phyloP scores from a whole-genome alignment of 2,113 vertebrate species.

The Sula dactylatra region DNA sequence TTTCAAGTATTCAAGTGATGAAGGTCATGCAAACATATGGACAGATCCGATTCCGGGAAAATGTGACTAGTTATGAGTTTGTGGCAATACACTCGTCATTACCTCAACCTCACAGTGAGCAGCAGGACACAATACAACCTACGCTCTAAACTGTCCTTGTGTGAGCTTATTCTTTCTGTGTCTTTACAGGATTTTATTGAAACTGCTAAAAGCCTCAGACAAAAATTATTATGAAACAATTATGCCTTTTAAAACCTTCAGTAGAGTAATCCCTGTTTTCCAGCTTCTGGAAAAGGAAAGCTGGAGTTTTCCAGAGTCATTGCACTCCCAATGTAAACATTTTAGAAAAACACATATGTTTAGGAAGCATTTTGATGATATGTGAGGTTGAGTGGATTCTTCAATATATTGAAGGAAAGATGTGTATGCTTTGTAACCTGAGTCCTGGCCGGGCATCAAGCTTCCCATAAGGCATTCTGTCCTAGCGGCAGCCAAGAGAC shows the following conservation, averaged over 20 bases:
- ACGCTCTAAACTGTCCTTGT: neutral
- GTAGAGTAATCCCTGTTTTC: neutral
- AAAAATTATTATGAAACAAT: neutral
- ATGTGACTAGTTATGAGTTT: neutral
- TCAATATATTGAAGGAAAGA: neutral
- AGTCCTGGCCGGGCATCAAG: constrained; percentile 36
- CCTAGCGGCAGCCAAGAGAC: constrained; percentile 29
- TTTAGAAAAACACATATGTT: neutral
- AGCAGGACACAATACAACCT: neutral
- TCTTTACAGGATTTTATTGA: neutral
- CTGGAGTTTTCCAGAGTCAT: neutral
- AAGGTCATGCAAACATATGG: neutral
- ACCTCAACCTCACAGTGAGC: neutral
- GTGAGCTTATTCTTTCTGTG: neutral
- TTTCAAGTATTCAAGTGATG: neutral
- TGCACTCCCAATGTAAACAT: neutral
- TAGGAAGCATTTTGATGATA: constrained; percentile 18
- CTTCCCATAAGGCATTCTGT: constrained; percentile 5
- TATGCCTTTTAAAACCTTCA: neutral
- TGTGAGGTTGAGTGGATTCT: neutral
- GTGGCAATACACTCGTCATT: neutral
- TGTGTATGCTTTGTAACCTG: constrained; percentile 21
- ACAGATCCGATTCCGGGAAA: neutral
- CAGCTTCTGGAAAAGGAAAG: neutral
- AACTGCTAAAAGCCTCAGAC: neutral